These are phyloP conservation scores for Habropoda laboriosa DNA, from an alignment of 1,140 invertebrate species.

Conservation along the genomic window DNA sequence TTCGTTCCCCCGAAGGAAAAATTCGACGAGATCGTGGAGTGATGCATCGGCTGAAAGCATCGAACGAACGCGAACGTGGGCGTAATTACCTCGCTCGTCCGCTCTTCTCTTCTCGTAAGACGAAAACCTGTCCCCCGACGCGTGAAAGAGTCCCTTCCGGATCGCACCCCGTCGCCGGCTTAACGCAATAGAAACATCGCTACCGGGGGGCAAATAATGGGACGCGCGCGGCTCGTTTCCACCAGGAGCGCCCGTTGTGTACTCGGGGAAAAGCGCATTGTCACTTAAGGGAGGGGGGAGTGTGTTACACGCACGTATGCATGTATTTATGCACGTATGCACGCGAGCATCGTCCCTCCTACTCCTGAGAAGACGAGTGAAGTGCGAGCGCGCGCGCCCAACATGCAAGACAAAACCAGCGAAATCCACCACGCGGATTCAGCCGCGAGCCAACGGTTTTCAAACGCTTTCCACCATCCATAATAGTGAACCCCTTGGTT, in stretches of 20 bases:
- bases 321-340: too few relatives aligned
- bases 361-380: background rate
- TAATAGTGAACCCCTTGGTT: too few relatives aligned
- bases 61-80: background rate
- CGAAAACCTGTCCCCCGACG: conserved; percentile 8
- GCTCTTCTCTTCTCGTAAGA: background rate
- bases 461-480: background rate
- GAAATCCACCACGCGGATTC: background rate
- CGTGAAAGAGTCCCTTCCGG: conserved; percentile 31
- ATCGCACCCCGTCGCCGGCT: conserved; percentile 3
- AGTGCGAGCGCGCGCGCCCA: conserved; percentile 27
- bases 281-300: conserved; percentile 9
- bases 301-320: too few relatives aligned
- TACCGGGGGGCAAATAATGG: conserved; percentile 27
- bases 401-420: background rate
- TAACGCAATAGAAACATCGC: conserved; percentile 43
- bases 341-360: background rate
- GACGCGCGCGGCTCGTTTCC: conserved; percentile 28
- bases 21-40: too few relatives aligned
- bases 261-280: conserved; percentile 28
- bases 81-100: conserved; percentile 21
- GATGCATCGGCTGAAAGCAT: too few relatives aligned
- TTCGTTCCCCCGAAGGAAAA: too few relatives aligned
- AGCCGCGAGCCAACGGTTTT: background rate
- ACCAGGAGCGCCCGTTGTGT: conserved; percentile 21